phyloP scores from a whole-genome alignment of 64 coral and sea anemone species.

The Pocillopora verrucosa region DNA sequence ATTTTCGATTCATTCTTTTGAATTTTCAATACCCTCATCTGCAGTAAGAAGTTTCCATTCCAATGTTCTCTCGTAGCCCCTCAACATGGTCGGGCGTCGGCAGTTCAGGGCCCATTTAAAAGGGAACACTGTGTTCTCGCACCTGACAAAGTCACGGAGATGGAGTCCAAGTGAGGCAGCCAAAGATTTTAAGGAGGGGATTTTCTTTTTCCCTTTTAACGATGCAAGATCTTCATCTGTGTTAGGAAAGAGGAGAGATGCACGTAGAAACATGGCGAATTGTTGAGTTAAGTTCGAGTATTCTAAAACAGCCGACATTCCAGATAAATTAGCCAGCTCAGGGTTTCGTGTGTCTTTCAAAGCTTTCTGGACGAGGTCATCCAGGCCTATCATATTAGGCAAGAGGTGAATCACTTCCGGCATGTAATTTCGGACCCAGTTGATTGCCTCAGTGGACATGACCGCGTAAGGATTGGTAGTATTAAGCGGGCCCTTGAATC shows the following conservation, averaged over 20 bases:
- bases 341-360: constrained; percentile 22
- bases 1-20: too few species aligned
- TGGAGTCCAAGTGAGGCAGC: constrained; percentile 11
- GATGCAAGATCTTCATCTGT: background rate
- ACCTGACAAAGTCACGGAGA: constrained; percentile 14
- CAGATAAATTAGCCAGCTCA: background rate
- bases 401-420: background rate
- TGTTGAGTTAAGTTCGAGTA: background rate
- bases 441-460: constrained; percentile 4
- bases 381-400: background rate
- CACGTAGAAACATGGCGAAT: background rate
- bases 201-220: constrained; percentile 8
- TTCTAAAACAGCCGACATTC: background rate
- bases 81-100: constrained; percentile 12
- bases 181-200: background rate
- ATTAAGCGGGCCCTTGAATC: constrained; percentile 27
- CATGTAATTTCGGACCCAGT: constrained; percentile 34
- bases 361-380: background rate
- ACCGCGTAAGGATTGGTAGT: constrained; percentile 13
- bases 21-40: too few species aligned
- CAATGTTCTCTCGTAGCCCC: constrained; percentile 11
- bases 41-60: constrained; percentile 38
- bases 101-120: constrained; percentile 43
- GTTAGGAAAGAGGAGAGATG: background rate
- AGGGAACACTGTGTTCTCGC: constrained; percentile 37